Conservation (phyloP, 1,140 invertebrate genomes). For the Pogonomyrmex californicus region DNA sequence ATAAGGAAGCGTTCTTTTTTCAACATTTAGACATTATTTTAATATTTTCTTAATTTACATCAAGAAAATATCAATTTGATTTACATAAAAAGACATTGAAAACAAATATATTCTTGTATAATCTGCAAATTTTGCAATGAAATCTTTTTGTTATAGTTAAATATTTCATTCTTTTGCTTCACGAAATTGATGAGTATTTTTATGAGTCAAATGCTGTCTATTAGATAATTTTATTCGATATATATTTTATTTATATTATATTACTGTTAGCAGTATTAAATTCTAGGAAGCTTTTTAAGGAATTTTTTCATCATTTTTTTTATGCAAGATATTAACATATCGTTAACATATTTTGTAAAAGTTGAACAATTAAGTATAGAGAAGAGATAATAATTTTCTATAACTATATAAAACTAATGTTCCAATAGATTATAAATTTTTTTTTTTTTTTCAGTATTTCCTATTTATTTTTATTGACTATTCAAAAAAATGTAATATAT, state of each 20-base stretch:
- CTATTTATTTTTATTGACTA: constrained; percentile 62
- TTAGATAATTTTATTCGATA: background rate
- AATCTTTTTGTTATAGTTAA: background rate
- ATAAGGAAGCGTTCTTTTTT: background rate
- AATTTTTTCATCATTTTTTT: background rate
- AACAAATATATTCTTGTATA: background rate
- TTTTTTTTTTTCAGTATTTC: constrained; percentile 35
- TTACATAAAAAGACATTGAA: background rate
- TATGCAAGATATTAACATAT: background rate
- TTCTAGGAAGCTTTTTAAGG: background rate
- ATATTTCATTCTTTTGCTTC: background rate
- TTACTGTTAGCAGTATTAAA: background rate
- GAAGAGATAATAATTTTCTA: background rate
- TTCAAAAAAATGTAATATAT: constrained; percentile 54
- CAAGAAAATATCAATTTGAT: too few relatives aligned
- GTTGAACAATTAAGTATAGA: background rate
- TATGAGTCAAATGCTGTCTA: background rate
- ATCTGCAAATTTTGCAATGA: background rate
- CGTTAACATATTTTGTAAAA: background rate
- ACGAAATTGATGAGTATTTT: too few relatives aligned
- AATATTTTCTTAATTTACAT: background rate
- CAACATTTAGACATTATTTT: background rate
- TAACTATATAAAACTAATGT: constrained; percentile 4
- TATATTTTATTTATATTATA: constrained; percentile 10
- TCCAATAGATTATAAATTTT: constrained; percentile 28